phyloP scores from a whole-genome alignment of 2,888 invertebrate genomes.

The Ormyrus pomaceus region DNA sequence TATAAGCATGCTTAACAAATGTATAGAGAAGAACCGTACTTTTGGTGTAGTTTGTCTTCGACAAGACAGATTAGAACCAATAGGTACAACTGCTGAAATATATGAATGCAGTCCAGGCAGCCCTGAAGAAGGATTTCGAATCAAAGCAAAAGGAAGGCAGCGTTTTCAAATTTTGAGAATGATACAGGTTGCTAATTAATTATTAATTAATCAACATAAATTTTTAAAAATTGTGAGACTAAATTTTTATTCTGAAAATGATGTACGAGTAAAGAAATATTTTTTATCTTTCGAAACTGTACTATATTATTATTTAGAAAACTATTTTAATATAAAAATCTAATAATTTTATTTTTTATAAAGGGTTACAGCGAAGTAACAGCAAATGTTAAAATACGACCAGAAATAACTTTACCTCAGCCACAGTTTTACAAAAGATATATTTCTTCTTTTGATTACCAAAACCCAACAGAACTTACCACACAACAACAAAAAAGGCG shows the following conservation, averaged over 20 bases:
- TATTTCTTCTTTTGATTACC: constrained; percentile 65
- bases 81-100: constrained; percentile 72
- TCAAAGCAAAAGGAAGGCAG: constrained; percentile 87
- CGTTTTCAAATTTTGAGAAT: constrained; percentile 81
- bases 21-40: constrained; percentile 79
- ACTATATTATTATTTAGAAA: not conserved
- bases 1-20: constrained; percentile 79
- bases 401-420: constrained; percentile 81
- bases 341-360: constrained; percentile 28
- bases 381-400: constrained; percentile 81
- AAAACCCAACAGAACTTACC: constrained; percentile 62
- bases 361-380: constrained; percentile 63
- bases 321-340: not conserved
- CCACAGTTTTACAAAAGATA: constrained; percentile 76
- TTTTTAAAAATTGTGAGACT: not conserved
- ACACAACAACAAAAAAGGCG: constrained; percentile 61
- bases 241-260: not conserved
- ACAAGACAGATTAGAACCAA: constrained; percentile 67
- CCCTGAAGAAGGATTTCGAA: constrained; percentile 77
- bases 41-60: constrained; percentile 81
- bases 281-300: no score
- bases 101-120: constrained; percentile 79
- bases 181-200: constrained; percentile 59
- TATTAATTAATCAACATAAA: not conserved
- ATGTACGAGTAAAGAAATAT: no score